A percentile compares a stretch with the other conserved stretches of the same genome.
These are phyloP conservation scores for Dendrolimus punctatus DNA, from an alignment of 1,140 invertebrate genomes.

Conservation along the genomic window DNA sequence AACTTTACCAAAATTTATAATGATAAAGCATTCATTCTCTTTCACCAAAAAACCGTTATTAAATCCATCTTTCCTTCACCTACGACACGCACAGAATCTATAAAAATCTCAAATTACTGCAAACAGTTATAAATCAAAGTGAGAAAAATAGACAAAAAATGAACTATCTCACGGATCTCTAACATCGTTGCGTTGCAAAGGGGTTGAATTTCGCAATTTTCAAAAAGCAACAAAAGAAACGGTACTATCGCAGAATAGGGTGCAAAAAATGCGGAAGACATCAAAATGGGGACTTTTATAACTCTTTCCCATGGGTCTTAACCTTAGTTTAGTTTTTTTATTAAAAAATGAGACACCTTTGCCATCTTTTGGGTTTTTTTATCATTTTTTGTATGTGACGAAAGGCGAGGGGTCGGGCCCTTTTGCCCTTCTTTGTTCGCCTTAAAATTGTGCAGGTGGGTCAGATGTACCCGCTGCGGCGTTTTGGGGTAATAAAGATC, in stretches of 20 bases:
- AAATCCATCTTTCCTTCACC: conserved; percentile 28
- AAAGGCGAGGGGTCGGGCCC: conserved; percentile 48
- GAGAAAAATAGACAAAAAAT: conserved; percentile 32
- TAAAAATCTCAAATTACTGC: conserved; percentile 69
- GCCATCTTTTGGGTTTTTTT: conserved; percentile 65
- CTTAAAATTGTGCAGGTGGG: conserved; percentile 61
- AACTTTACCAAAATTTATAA: conserved; percentile 4
- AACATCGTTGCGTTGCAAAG: conserved; percentile 57
- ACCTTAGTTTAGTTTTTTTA: conserved; percentile 60
- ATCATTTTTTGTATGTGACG: conserved; percentile 29
- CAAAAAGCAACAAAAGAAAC: conserved; percentile 26
- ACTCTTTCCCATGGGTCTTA: conserved; percentile 71
- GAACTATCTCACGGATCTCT: conserved; percentile 56
- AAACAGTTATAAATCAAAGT: conserved; percentile 68
- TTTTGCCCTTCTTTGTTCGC: conserved; percentile 37
- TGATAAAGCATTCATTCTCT: conserved; percentile 3
- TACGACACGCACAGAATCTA: conserved; percentile 37
- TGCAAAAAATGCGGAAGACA: conserved; percentile 54
- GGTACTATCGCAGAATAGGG: conserved; percentile 53
- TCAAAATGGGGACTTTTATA: conserved; percentile 42
- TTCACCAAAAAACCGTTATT: conserved; percentile 41
- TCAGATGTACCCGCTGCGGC: conserved; percentile 35
- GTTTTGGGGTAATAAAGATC: conserved; percentile 30
- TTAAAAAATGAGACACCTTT: conserved; percentile 68
- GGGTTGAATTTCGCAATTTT: conserved; percentile 55